A percentile compares a stretch with the other conserved stretches of the same genome.
Evolutionary conservation across 2,888 invertebrate genomes (phyloP).

Genomic region (Catocala nupta): DNA sequence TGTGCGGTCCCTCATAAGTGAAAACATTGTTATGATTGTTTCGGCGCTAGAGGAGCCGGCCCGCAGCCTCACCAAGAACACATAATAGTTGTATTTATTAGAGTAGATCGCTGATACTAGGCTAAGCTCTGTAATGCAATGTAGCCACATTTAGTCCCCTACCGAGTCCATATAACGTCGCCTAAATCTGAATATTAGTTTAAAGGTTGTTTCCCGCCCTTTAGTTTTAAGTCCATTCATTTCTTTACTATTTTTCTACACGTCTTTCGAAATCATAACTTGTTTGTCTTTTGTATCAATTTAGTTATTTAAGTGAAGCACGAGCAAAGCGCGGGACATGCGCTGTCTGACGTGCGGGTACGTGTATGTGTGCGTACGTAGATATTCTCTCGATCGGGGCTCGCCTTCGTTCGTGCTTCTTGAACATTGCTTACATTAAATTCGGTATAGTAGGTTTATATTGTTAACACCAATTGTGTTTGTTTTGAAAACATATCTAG

Average conservation of each 20-base stretch:
- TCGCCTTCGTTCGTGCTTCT: conserved; percentile 37
- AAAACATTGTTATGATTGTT: conserved; percentile 18
- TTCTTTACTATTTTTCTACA: conserved; percentile 33
- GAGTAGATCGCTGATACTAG: conserved; percentile 24
- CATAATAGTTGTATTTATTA: conserved; percentile 20
- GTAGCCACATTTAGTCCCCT: conserved; percentile 16
- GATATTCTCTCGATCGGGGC: background rate
- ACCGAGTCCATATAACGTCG: conserved; percentile 44
- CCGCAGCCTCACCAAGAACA: no score
- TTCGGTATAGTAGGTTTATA: conserved; percentile 13
- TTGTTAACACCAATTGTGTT: conserved; percentile 42
- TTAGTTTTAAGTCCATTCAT: conserved; percentile 66
- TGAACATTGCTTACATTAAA: conserved; percentile 20
- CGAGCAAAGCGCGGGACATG: conserved; percentile 34
- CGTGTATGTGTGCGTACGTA: no score
- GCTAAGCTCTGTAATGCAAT: conserved; percentile 14
- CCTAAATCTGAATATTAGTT: conserved; percentile 57
- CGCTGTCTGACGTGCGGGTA: no score
- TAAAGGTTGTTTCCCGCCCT: conserved; percentile 69
- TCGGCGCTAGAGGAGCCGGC: conserved; percentile 6
- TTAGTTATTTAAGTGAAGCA: conserved; percentile 39
- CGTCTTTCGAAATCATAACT: conserved; percentile 24
- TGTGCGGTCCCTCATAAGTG: conserved; percentile 31
- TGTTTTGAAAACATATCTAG: conserved; percentile 49
- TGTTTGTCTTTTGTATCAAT: conserved; percentile 59